Percentiles rank a stretch among this genome's conserved stretches.
Conservation (phyloP, 2,888 invertebrate species). For the Drosophila yooni region DNA sequence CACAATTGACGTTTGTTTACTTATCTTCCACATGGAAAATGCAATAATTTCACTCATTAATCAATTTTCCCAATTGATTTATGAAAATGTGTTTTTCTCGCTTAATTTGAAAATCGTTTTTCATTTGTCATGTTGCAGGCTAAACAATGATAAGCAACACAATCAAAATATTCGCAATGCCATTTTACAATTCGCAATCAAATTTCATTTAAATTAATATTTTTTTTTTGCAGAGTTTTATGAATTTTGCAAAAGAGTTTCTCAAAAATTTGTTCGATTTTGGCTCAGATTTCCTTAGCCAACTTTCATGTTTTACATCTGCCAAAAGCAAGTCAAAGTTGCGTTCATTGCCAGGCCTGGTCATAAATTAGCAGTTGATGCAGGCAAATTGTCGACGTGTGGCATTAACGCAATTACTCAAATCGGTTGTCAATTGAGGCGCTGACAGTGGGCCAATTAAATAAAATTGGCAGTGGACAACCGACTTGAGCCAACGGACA, state of each 20-base stretch:
- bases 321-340: background rate
- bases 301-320: background rate
- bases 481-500: constrained; percentile 5
- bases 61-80: constrained; percentile 50
- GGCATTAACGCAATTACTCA: constrained; percentile 51
- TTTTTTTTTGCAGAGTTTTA: background rate
- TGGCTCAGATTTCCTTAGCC: background rate
- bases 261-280: background rate
- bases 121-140: constrained; percentile 12
- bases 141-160: constrained; percentile 8
- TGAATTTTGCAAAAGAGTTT: background rate
- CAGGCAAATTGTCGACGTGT: constrained; percentile 1
- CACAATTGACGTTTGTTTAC: background rate
- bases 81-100: constrained; percentile 35
- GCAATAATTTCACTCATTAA: constrained; percentile 5
- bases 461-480: constrained; percentile 23
- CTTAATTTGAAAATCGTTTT: constrained; percentile 36
- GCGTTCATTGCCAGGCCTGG: constrained; percentile 2
- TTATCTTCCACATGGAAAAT: background rate
- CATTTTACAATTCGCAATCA: background rate
- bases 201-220: background rate
- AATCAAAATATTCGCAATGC: constrained; percentile 21
- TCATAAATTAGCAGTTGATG: constrained; percentile 10
- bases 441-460: constrained; percentile 34
- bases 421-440: constrained; percentile 49